Base-by-base conservation (phyloP, 2,888 invertebrate species). In the Synergus itoensis region DNA sequence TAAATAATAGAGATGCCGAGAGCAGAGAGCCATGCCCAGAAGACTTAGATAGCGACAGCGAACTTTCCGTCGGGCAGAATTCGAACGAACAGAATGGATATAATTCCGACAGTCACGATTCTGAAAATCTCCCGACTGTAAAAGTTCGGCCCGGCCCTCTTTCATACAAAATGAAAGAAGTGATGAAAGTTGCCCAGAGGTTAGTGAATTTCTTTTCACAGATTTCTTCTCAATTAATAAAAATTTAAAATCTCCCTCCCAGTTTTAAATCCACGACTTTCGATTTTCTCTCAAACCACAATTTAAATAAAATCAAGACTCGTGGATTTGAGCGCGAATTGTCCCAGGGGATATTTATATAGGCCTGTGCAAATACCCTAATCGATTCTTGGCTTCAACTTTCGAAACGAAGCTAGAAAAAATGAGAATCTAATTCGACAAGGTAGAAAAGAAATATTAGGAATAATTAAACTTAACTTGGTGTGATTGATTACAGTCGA, bases 51-150 rank as follows among this genome's bases (percentile, higher is more conserved):
- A 88, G 86, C 62, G 89, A 89, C 77, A 89, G 89, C 21, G 90
- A 91, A 67, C 89, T 92, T 75, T 92, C 92, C 14, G 90, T 92
- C 69, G 91, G 91, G 5, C 84, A 83, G 69, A 86, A 87, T 16
- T 80, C 84, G 8, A 83, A 88, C 45, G 14, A 81, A 11, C 62
- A 81, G 4, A 77, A 79, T 40, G 62, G 79, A 65, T 78, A 69
- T 40, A 48, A 28, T 12, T 64, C 41, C 16, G 16, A 16, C 28
- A 63, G 62, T 75, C 77, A 77, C n/a, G 65, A 79, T 36, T 63
- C 80, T 16, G 41, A 41, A 21, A 69, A 60, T 78, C 7, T 78
- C 9, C 36, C 80, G 18, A 48, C 41, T 45, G 41, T 85, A 62
- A 87, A 81, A 75, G 73, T 73, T 57, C 53, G 87, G 16, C 90